Percentiles rank a stretch among this genome's conserved stretches.
Evolutionary conservation across 2,797 vertebrate genomes (phyloP).

Genomic region (Anabacerthia variegaticeps): DNA sequence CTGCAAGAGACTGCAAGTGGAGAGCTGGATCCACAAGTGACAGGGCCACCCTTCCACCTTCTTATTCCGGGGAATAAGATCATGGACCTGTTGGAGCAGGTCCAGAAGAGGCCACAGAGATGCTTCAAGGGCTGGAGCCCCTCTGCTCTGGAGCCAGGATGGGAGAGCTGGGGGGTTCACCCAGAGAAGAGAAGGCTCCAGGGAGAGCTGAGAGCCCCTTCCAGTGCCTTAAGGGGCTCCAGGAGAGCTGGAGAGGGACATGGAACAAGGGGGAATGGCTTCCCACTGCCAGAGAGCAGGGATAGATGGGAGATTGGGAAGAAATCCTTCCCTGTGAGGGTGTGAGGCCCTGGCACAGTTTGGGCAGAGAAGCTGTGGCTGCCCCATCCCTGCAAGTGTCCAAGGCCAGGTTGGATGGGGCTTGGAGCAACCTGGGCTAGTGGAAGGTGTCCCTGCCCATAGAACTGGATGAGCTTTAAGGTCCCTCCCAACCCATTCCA

Average conservation of each 20-base stretch:
- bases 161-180: not conserved
- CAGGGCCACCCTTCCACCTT: not conserved
- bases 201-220: not conserved
- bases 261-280: not conserved
- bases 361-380: not conserved
- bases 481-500: not conserved
- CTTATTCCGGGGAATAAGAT: too few relatives aligned
- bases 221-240: not conserved
- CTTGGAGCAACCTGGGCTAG: not conserved
- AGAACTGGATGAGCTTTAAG: fast-evolving
- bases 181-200: not conserved
- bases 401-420: not conserved
- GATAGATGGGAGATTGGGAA: not conserved
- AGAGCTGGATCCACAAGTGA: not conserved
- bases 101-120: not conserved
- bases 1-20: not conserved
- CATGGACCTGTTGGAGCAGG: not conserved
- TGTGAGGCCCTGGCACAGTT: not conserved
- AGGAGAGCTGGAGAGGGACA: not conserved
- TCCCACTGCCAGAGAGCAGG: not conserved
- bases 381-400: not conserved
- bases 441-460: not conserved
- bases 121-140: not conserved
- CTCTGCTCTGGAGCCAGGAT: not conserved
- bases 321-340: not conserved